These are phyloP conservation scores for Archips crataeganus DNA, from an alignment of 2,888 invertebrate species.

Conservation along the genomic window DNA sequence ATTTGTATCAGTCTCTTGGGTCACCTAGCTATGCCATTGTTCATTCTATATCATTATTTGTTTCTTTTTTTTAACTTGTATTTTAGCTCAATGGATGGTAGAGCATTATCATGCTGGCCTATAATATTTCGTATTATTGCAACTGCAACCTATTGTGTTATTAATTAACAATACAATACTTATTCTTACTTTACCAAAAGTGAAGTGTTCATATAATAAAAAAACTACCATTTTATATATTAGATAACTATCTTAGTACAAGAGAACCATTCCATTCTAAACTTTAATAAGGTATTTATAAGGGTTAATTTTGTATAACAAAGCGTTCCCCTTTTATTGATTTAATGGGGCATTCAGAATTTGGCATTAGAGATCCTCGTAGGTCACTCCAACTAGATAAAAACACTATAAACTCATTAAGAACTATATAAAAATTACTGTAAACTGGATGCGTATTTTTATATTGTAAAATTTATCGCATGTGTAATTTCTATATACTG, in stretches of 20 bases:
- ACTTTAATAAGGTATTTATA: constrained; percentile 37
- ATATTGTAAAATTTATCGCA: constrained; percentile 78
- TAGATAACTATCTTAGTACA: constrained; percentile 58
- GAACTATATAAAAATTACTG: constrained; percentile 42
- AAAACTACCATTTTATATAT: constrained; percentile 42
- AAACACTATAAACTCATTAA: constrained; percentile 23
- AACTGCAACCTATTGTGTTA: constrained; percentile 13
- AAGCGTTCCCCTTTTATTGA: constrained; percentile 17
- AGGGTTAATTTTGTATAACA: constrained; percentile 37
- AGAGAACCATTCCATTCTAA: constrained; percentile 59
- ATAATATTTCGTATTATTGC: constrained; percentile 31
- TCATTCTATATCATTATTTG: background rate
- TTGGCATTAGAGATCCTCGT: background rate
- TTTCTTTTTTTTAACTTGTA: background rate
- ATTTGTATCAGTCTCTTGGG: too few relatives aligned
- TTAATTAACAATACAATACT: background rate
- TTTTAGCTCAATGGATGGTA: constrained; percentile 14
- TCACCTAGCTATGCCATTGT: too few relatives aligned
- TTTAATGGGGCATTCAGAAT: constrained; percentile 25
- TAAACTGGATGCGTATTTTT: constrained; percentile 74
- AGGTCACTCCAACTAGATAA: background rate
- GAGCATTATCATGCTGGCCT: constrained; percentile 24
- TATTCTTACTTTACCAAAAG: constrained; percentile 62
- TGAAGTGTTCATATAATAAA: constrained; percentile 68
- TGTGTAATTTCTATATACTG: constrained; percentile 74